Base-by-base conservation (phyloP, 2,797 vertebrate species). In the Chaetophractus vellerosus region DNA sequence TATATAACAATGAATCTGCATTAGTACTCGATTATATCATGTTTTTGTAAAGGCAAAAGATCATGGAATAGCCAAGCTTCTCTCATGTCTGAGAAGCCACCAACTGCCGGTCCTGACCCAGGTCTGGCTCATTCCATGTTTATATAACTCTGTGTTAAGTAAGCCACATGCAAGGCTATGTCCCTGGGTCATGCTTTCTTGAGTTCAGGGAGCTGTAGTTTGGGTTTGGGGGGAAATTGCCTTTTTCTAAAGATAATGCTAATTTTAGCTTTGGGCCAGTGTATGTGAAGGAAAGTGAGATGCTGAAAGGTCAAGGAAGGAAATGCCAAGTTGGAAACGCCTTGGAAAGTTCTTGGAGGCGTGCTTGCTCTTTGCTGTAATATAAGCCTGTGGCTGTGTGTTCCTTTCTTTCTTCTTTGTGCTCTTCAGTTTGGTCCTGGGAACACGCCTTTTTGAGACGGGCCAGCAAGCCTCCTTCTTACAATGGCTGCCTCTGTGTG, bases 261-360 rank as follows among this genome's bases (percentile, higher is more conserved):
- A 74, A 93, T 66, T 96, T 93, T 88, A 86, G 71, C 63, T 90
- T 69, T 52, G 9, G 74, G 48, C 23, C 82, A 86, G 82, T 78
- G 26, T 75, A 23, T 88, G 48, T 88, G 88, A 91, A 89, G 41
- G 48, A 69, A 78, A 96, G 68, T 57, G 57, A 90, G 72, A 55
- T 23, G 55, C 79, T 9, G 1, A 97, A 97, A 97, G 88, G 90
- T 93, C 95, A 94, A 75, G 66, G 55, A 36, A 94, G 95, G 78
- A 97, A 97, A 97, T 95, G 92, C 72, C 96, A 96, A 94, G 74
- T 33, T 66, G 96, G 94, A 71, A 85, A 94, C 93, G 55, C 97
- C 96, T 88, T 94, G 97, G 95, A 96, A 97, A 96, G 76, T 94
- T 79, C 82, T 83, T 61, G 48, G 69, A 90, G 63, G 57, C 21